Percentiles rank a stretch among this genome's conserved stretches.
phyloP scores from a whole-genome alignment of 2,888 invertebrate genomes.

The Xestia sexstrigata region DNA sequence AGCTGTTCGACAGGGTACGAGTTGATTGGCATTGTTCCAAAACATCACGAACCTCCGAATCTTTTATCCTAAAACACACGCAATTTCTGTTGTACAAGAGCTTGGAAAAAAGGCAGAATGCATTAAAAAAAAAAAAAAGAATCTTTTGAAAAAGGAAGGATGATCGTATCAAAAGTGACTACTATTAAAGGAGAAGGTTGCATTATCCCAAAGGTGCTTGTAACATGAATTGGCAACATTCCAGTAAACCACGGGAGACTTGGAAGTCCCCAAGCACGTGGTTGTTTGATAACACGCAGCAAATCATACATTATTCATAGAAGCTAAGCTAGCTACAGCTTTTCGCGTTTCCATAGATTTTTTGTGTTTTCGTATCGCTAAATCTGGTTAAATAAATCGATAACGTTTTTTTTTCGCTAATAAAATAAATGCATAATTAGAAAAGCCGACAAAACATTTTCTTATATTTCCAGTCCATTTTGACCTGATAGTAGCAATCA shows the following conservation, averaged over 20 bases:
- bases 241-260: not conserved
- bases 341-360: not conserved
- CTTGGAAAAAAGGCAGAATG: not conserved
- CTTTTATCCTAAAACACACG: not conserved
- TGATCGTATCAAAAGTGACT: too few species aligned
- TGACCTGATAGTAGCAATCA: not conserved
- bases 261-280: constrained; percentile 10
- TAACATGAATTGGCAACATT: constrained; percentile 5
- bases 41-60: too few species aligned
- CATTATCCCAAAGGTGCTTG: not conserved
- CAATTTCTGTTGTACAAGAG: not conserved
- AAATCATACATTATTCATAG: constrained; percentile 29
- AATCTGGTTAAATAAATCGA: not conserved
- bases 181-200: too few species aligned
- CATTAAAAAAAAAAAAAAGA: not conserved
- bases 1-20: not conserved
- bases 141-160: not conserved
- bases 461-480: not conserved
- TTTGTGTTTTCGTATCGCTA: not conserved
- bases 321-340: not conserved
- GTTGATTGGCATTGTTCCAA: constrained; percentile 1
- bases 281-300: constrained; percentile 21
- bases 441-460: not conserved
- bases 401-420: not conserved
- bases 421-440: not conserved